Evolutionary conservation across 1,140 invertebrate genomes (phyloP).

Genomic region (Brachionus paranguensis): DNA sequence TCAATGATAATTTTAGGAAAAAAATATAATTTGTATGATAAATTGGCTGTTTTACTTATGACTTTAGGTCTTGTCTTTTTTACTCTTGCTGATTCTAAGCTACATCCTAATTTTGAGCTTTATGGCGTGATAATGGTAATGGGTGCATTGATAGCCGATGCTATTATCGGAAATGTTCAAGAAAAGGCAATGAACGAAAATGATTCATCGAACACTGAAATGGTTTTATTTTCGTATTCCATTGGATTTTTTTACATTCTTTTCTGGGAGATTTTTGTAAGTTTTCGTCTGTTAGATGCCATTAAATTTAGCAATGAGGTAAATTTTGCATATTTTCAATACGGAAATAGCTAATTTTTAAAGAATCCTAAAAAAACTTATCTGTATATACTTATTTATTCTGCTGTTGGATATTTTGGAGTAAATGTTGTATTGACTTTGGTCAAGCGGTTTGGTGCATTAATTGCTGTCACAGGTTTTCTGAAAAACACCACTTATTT

Average conservation of each 20-base stretch:
- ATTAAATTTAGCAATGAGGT: constrained; percentile 72
- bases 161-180: constrained; percentile 88
- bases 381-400: constrained; percentile 65
- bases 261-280: constrained; percentile 63
- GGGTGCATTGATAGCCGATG: constrained; percentile 80
- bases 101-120: constrained; percentile 38
- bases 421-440: constrained; percentile 82
- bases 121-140: constrained; percentile 73
- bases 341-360: background rate
- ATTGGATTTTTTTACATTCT: constrained; percentile 63
- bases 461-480: constrained; percentile 71
- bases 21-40: constrained; percentile 26
- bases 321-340: constrained; percentile 45
- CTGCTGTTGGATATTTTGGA: constrained; percentile 75
- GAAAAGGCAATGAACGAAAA: constrained; percentile 76
- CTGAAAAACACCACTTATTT: too few relatives aligned
- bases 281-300: constrained; percentile 69
- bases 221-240: constrained; percentile 31
- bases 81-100: background rate
- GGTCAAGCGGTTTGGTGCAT: constrained; percentile 77
- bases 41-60: constrained; percentile 16
- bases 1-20: constrained; percentile 18
- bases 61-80: constrained; percentile 41
- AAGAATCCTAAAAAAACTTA: constrained; percentile 24
- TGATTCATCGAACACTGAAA: constrained; percentile 1